Conservation (phyloP, 2,113 vertebrate species). For the Felis chaus region DNA sequence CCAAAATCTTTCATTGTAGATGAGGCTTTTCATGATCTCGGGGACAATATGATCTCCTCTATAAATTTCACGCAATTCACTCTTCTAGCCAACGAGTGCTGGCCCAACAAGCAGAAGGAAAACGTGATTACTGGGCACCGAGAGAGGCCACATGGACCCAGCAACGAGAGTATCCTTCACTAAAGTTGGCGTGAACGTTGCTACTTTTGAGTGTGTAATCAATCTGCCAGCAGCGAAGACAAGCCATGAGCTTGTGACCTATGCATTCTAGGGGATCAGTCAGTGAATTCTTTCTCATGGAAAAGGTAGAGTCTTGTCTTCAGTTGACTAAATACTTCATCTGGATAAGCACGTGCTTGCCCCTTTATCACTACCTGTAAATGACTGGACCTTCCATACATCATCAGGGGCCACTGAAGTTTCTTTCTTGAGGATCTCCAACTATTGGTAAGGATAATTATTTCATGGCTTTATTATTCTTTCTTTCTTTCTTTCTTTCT, state of each 20-base stretch:
- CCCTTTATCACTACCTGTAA: background rate
- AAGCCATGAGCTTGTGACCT: background rate
- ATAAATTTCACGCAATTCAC: background rate
- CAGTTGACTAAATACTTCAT: background rate
- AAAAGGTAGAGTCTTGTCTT: background rate
- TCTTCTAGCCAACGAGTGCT: too few species aligned
- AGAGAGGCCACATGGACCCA: accelerated
- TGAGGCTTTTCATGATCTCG: background rate
- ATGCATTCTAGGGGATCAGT: too few species aligned
- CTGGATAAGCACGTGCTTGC: background rate
- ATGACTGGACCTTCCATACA: background rate
- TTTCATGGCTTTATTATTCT: background rate
- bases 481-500: background rate
- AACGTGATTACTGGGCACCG: accelerated
- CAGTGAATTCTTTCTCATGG: background rate
- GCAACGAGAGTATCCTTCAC: accelerated
- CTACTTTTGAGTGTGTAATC: background rate
- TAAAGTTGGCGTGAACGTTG: background rate
- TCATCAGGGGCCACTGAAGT: too few species aligned
- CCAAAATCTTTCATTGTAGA: background rate
- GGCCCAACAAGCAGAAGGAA: background rate
- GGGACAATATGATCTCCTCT: background rate
- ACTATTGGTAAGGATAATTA: background rate
- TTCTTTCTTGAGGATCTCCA: background rate
- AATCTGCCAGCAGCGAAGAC: background rate